These are phyloP conservation scores for Drosophila navojoa DNA, from an alignment of 1,140 invertebrate species.

Conservation along the genomic window DNA sequence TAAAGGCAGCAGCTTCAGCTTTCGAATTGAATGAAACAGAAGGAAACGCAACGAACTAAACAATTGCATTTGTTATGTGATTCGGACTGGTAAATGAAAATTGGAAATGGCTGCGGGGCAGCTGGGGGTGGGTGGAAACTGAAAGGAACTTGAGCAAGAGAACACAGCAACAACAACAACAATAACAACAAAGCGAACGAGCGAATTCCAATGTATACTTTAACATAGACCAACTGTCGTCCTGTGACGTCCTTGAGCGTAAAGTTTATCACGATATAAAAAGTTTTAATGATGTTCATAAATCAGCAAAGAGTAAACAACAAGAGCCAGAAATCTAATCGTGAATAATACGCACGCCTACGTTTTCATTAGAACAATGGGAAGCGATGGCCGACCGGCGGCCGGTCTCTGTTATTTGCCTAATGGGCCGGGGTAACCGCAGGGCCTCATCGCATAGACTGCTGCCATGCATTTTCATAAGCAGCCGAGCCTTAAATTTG, in stretches of 20 bases:
- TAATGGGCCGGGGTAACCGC: constrained; percentile 14
- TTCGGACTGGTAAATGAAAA: constrained; percentile 21
- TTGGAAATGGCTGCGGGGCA: constrained; percentile 19
- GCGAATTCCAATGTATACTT: not conserved
- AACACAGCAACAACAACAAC: not conserved
- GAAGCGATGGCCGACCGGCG: not conserved
- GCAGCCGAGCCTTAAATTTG: constrained; percentile 36
- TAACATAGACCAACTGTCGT: constrained; percentile 3
- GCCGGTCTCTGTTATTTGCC: constrained; percentile 2
- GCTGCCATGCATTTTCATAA: constrained; percentile 51
- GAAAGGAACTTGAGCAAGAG: not conserved
- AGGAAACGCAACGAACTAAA: constrained; percentile 66
- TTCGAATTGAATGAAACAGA: constrained; percentile 48
- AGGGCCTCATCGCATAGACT: constrained; percentile 5
- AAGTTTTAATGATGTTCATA: constrained; percentile 51
- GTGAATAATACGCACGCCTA: constrained; percentile 45
- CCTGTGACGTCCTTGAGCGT: constrained; percentile 28
- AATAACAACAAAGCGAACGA: not conserved
- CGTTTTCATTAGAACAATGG: constrained; percentile 47
- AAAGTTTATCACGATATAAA: constrained; percentile 36
- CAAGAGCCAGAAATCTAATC: constrained; percentile 32
- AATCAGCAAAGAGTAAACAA: constrained; percentile 41
- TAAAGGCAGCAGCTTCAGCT: constrained; percentile 26
- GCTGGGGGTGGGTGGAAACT: not conserved
- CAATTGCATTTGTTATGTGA: constrained; percentile 71